phyloP scores from a whole-genome alignment of 2,797 vertebrate species.

The Benthosema pterotum region DNA sequence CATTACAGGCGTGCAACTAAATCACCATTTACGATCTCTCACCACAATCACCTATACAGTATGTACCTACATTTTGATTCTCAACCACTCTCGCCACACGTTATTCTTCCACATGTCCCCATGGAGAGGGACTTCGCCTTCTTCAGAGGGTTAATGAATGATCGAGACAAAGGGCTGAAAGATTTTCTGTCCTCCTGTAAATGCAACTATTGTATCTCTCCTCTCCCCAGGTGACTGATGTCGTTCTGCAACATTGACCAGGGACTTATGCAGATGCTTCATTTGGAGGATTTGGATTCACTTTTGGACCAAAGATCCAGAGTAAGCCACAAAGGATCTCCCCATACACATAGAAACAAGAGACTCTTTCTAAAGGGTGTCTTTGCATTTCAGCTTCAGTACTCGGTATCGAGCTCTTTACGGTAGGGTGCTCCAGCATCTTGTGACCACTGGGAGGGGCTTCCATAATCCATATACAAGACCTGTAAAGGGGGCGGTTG shows the following conservation, averaged over 20 bases:
- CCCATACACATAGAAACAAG: constrained; percentile 21
- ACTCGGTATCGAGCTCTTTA: not conserved
- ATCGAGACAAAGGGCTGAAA: constrained; percentile 15
- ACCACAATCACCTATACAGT: no score
- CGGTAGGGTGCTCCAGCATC: not conserved
- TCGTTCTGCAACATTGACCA: constrained; percentile 20
- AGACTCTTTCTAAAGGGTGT: constrained; percentile 9
- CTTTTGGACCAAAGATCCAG: not conserved
- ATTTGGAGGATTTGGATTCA: constrained; percentile 26
- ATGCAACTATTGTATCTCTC: constrained; percentile 33
- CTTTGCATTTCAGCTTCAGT: not conserved
- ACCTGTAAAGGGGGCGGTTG: not conserved
- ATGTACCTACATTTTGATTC: not conserved
- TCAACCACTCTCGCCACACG: not conserved
- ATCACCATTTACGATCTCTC: no score
- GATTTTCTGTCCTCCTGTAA: constrained; percentile 1
- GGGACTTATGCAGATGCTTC: constrained; percentile 20
- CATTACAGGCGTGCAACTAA: no score
- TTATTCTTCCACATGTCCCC: not conserved
- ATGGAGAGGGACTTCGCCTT: constrained; percentile 7
- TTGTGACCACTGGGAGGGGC: not conserved
- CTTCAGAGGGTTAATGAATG: not conserved
- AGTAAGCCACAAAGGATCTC: constrained; percentile 21
- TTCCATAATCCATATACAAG: not conserved
- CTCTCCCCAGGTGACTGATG: constrained; percentile 62